Percentiles rank a stretch among this genome's conserved stretches.
Evolutionary conservation across 1,140 invertebrate species (phyloP).

Genomic region (Ganaspis sp.): DNA sequence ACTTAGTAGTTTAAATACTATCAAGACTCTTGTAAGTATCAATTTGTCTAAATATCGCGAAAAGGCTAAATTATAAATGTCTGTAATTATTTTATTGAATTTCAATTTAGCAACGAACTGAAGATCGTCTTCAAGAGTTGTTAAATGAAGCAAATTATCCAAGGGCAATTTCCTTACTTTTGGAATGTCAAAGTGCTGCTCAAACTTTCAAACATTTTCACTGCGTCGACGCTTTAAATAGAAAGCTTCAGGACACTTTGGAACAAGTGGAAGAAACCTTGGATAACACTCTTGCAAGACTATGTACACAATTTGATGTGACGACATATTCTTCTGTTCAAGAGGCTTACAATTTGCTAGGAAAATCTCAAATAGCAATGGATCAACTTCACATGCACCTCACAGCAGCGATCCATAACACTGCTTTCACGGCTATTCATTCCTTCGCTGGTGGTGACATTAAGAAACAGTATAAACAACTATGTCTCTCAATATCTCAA

Average conservation of each 20-base stretch:
- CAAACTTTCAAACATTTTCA: slow-evolving; percentile 88
- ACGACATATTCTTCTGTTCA: slow-evolving; percentile 87
- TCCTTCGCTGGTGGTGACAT: slow-evolving; percentile 83
- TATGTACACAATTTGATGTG: slow-evolving; percentile 84
- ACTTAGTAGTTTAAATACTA: slow-evolving; percentile 86
- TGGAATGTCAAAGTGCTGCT: slow-evolving; percentile 92
- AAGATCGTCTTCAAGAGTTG: slow-evolving; percentile 88
- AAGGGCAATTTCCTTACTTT: slow-evolving; percentile 89
- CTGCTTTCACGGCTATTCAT: slow-evolving; percentile 86
- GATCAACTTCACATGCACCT: slow-evolving; percentile 97
- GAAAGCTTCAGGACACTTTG: slow-evolving; percentile 93
- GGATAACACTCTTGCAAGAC: slow-evolving; percentile 89
- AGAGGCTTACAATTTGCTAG: slow-evolving; percentile 89
- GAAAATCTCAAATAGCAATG: slow-evolving; percentile 92
- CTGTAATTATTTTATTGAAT: no score
- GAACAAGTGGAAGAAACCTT: slow-evolving; percentile 94
- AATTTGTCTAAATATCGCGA: no score
- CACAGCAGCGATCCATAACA: slow-evolving; percentile 94
- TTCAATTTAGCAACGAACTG: slow-evolving; percentile 84
- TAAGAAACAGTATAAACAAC: slow-evolving; percentile 86
- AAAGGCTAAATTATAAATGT: no score
- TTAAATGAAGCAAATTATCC: slow-evolving; percentile 91
- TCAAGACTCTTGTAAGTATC: slow-evolving; percentile 86
- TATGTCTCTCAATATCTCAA: slow-evolving; percentile 86
- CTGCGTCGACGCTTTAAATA: slow-evolving; percentile 90